These are phyloP conservation scores for Mionectes macconnelli DNA, from an alignment of 2,113 vertebrate genomes.

Conservation along the genomic window DNA sequence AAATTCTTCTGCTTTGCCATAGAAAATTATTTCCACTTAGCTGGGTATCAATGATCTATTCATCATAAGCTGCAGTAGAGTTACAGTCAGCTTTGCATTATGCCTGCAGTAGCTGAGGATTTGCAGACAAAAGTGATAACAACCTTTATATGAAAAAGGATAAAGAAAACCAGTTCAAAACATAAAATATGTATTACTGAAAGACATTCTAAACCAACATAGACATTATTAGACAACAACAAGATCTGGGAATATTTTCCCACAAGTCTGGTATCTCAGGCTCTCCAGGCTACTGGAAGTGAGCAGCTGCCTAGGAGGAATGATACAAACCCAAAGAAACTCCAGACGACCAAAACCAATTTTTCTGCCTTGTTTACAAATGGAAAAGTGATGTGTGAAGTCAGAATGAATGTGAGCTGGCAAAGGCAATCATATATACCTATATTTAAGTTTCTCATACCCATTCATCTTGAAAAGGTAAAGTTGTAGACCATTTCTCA, in stretches of 20 bases:
- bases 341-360: neutral
- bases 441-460: neutral
- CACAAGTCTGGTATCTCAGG: constrained; percentile 41
- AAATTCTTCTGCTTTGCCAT: constrained; percentile 83
- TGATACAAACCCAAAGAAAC: constrained; percentile 51
- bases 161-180: constrained; percentile 45
- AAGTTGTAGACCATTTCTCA: neutral
- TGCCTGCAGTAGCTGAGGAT: constrained; percentile 75
- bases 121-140: constrained; percentile 66
- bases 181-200: neutral
- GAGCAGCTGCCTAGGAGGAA: constrained; percentile 64
- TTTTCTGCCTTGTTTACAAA: constrained; percentile 11
- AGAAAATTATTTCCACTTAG: constrained; percentile 93
- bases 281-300: constrained; percentile 29
- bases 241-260: constrained; percentile 44
- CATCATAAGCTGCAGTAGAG: constrained; percentile 76
- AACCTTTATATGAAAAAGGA: constrained; percentile 62
- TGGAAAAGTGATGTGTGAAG: neutral
- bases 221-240: constrained; percentile 17
- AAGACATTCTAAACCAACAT: constrained; percentile 19
- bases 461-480: neutral
- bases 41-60: constrained; percentile 90
- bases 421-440: neutral
- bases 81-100: constrained; percentile 77
- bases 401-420: neutral